Conservation (phyloP, 2,113 vertebrate genomes). For the Laterallus jamaicensis region DNA sequence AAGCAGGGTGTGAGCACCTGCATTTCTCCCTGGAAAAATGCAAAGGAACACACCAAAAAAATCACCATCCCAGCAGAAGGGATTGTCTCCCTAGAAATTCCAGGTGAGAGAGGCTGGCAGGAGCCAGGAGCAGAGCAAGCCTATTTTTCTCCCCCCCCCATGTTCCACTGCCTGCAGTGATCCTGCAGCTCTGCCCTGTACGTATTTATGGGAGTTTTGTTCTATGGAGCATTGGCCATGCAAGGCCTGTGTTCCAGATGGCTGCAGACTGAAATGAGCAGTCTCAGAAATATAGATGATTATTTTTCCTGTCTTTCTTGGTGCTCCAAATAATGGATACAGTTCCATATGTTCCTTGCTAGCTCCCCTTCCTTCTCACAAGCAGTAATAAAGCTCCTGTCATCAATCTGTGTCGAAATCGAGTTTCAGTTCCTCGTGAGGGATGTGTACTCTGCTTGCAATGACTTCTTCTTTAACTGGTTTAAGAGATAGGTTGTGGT, state of each 20-base stretch:
- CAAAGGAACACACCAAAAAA: not conserved
- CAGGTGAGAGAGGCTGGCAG: not conserved
- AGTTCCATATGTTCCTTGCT: conserved; percentile 23
- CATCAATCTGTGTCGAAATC: conserved; percentile 9
- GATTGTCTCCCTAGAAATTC: not conserved
- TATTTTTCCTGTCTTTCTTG: not conserved
- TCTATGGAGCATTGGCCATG: not conserved
- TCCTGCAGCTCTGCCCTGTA: not conserved
- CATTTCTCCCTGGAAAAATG: not conserved
- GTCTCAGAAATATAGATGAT: not conserved
- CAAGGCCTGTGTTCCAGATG: not conserved
- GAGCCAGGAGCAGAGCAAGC: not conserved
- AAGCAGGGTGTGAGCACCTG: not conserved
- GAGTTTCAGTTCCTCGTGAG: not conserved
- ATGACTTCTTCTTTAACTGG: not conserved
- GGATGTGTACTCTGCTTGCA: not conserved
- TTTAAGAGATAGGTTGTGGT: not conserved
- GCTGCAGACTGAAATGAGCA: conserved; percentile 27
- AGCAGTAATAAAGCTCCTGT: conserved; percentile 2
- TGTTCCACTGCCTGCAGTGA: not conserved
- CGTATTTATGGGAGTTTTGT: not conserved
- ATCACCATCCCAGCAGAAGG: not conserved
- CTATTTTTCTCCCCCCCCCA: not conserved
- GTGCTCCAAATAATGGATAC: conserved; percentile 16
- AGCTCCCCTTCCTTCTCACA: not conserved